A percentile compares a stretch with the other conserved stretches of the same genome.
These are phyloP conservation scores for Apeira syringaria DNA, from an alignment of 2,888 invertebrate species.

Conservation along the genomic window DNA sequence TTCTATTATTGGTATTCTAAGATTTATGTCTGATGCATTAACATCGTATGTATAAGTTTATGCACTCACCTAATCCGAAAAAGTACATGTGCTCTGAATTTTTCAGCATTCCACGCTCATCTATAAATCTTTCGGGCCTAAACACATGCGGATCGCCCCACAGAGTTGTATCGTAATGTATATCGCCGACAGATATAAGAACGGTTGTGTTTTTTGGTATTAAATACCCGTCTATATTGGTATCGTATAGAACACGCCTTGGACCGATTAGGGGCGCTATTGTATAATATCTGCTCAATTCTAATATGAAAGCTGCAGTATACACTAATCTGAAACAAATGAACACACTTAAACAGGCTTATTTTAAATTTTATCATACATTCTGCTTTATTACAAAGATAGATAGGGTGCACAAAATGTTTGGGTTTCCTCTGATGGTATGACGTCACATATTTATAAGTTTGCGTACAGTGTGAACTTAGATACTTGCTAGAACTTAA, in stretches of 20 bases:
- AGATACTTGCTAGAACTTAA: too few relatives aligned
- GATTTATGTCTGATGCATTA: too few relatives aligned
- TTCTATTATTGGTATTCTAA: too few relatives aligned
- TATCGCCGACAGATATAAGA: slow-evolving; percentile 77
- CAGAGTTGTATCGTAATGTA: slow-evolving; percentile 74
- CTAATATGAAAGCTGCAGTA: slow-evolving; percentile 81
- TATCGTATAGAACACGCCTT: slow-evolving; percentile 59
- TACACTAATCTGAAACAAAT: slow-evolving; percentile 68
- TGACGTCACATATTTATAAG: too few relatives aligned
- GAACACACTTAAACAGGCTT: background rate
- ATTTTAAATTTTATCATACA: too few relatives aligned
- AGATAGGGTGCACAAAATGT: too few relatives aligned
- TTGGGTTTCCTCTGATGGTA: too few relatives aligned
- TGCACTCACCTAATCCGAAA: slow-evolving; percentile 87
- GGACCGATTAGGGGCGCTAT: slow-evolving; percentile 83
- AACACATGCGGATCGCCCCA: slow-evolving; percentile 85
- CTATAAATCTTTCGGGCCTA: slow-evolving; percentile 85
- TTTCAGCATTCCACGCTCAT: slow-evolving; percentile 74
- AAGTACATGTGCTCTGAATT: slow-evolving; percentile 83
- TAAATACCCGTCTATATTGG: slow-evolving; percentile 60
- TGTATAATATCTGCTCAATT: slow-evolving; percentile 81
- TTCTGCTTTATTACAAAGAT: too few relatives aligned
- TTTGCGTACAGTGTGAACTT: too few relatives aligned
- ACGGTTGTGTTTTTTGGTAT: slow-evolving; percentile 80
- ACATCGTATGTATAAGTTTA: too few relatives aligned